Evolutionary conservation across 1,140 invertebrate genomes (phyloP), one percentile per base, ranked within the genome.

Genomic region (Drosophila leontia): DNA sequence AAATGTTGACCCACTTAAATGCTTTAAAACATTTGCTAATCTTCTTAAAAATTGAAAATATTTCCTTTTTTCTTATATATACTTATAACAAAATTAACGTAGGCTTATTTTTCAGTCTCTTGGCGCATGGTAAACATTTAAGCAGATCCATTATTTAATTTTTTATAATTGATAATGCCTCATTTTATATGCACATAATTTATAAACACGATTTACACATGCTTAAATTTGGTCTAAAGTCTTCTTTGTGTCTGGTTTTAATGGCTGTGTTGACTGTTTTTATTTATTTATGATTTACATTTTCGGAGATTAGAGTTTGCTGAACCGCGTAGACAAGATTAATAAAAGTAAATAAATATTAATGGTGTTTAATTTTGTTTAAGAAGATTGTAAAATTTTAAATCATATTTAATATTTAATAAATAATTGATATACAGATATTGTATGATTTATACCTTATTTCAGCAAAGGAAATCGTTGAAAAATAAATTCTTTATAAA

Each of bases 1-100:
- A 9, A 45, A n/a, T 62, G 19, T 62, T 64, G 62, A 62, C 57
- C 62, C 12, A 64, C 12, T 17, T 61, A 61, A 42, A 61, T 32
- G 17, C 34, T 55, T 55, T 13, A 23, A 26, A 64, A 35, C 15
- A 35, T 34, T 44, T 44, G 29, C 7, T 7, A 44, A 64, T 62
- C 15, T 62, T 0, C 11, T 61, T 42, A 13, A 5, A 19, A 6
- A n/a, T 53, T 37, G 3, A 59, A 32, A 1, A 55, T 39, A 55
- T 55, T 37, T 55, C 50, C 50, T 32, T n/a, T 64, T 60, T 42
- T 58, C 17, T 11, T 17, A 32, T 55, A 15, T 32, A 19, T 32
- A 32, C 32, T 6, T 1, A 42, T 32, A 42, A n/a, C n/a, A 41
- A 7, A 17, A 63, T 59, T 42, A 41, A n/a, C 17, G 19, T 4